These are phyloP conservation scores for Venturia canescens DNA, from an alignment of 1,140 invertebrate genomes.

Conservation along the genomic window DNA sequence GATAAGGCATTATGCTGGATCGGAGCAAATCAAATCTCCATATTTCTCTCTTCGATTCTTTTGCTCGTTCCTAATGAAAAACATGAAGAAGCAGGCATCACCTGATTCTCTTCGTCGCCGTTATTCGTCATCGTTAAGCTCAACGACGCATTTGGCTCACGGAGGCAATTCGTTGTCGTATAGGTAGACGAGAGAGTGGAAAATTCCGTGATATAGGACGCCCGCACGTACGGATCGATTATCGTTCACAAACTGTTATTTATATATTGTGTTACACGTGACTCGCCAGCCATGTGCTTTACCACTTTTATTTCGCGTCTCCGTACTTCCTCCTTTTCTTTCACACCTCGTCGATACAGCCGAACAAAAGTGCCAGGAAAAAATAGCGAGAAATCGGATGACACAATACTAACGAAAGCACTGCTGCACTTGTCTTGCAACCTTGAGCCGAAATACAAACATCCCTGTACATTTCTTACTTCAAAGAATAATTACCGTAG, in stretches of 20 bases:
- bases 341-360: neutral
- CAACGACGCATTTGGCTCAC: neutral
- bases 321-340: neutral
- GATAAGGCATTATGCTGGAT: no score
- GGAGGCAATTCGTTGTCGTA: neutral
- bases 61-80: conserved; percentile 16
- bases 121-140: neutral
- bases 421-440: neutral
- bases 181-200: conserved; percentile 8
- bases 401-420: no score
- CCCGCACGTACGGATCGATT: conserved; percentile 35
- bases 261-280: conserved; percentile 10
- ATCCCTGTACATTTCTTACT: neutral
- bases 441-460: neutral
- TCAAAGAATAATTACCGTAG: no score
- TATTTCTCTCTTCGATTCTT: neutral
- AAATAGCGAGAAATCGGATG: neutral
- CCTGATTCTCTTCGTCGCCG: neutral
- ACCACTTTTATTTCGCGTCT: neutral
- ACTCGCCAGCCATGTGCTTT: neutral
- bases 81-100: conserved; percentile 6
- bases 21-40: no score
- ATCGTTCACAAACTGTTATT: neutral
- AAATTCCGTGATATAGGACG: conserved; percentile 28
- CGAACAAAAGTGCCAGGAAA: neutral